Evolutionary conservation across 64 coral and sea anemone species (phyloP), one percentile per base, ranked within the genome.

Genomic region (Pocillopora damicornis): DNA sequence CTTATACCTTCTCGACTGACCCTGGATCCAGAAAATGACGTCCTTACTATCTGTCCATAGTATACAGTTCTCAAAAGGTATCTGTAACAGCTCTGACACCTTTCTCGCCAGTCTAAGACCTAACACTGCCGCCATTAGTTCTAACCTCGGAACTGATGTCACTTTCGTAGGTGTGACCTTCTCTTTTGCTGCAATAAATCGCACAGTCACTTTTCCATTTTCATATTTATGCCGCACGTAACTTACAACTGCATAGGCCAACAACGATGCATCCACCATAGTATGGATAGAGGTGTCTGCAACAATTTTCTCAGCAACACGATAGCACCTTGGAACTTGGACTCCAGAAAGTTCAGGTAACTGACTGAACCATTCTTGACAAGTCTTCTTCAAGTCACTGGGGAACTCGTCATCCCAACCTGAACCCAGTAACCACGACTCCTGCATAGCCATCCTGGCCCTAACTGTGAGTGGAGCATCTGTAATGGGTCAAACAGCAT

Each of bases 401-500:
- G 80, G 89, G 13, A 91, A 82, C 26, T 75, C 51, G 1, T 91
- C 81, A 36, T 91, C 81, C 81, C 81, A 91, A 8, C 20, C 81
- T 2, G 78, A 13, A 5, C 38, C 58, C 11, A 65, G 79, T 2
- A 80, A 30, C 88, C 88, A 90, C 1, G 88, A 75, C 15, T 74
- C 62, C 63, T 91, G 75, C 60, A 79, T 9, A 30, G 83, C 45
- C 30, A 87, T 76, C 22, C 75, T 91, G 11, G 60, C 89, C 30
- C 63, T 73, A 45, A 91, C 56, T 20, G 63, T 59, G 17, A 65
- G 87, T 35, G 75, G 90, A 86, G 66, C 17, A 83, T 79, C 9
- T 91, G 86, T 5, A 95, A 11, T 20, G 90, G 85, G n/a, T 90
- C 79, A 23, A 81, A 90, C 11, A 90, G 30, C 22, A 57, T 75